Evolutionary conservation across 2,888 invertebrate genomes (phyloP).

Genomic region (Calliphora vomitoria): DNA sequence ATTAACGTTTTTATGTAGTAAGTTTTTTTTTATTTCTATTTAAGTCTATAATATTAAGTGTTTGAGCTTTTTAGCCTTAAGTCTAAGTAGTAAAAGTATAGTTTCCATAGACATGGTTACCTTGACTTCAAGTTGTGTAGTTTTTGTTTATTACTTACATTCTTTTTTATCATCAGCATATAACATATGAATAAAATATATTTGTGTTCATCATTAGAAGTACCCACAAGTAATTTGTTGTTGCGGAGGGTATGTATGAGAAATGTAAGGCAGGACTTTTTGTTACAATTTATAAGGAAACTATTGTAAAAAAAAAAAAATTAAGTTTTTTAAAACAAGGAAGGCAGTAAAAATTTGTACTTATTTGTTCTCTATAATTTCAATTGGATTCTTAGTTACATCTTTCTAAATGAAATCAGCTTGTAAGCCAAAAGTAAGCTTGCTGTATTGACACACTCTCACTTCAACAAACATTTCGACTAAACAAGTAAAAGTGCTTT

Average conservation of each 20-base stretch:
- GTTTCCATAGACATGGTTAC: background rate
- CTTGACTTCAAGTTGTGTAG: background rate
- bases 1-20: background rate
- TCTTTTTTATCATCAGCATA: background rate
- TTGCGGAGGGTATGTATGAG: background rate
- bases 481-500: too few species aligned
- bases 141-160: background rate
- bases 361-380: too few species aligned
- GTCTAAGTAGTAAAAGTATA: background rate
- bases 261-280: background rate
- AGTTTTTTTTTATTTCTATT: background rate
- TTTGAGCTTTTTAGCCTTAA: background rate
- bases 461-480: too few species aligned
- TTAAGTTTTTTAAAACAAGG: too few species aligned
- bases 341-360: too few species aligned
- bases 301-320: too few species aligned
- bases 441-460: too few species aligned
- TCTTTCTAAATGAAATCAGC: too few species aligned
- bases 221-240: background rate
- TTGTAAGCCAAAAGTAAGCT: too few species aligned
- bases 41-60: background rate
- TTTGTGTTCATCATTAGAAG: background rate
- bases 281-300: too few species aligned
- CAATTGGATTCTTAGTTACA: too few species aligned
- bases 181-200: constrained; percentile 3